phyloP scores from a whole-genome alignment of 2,888 invertebrate genomes.

The Tridacna gigas region DNA sequence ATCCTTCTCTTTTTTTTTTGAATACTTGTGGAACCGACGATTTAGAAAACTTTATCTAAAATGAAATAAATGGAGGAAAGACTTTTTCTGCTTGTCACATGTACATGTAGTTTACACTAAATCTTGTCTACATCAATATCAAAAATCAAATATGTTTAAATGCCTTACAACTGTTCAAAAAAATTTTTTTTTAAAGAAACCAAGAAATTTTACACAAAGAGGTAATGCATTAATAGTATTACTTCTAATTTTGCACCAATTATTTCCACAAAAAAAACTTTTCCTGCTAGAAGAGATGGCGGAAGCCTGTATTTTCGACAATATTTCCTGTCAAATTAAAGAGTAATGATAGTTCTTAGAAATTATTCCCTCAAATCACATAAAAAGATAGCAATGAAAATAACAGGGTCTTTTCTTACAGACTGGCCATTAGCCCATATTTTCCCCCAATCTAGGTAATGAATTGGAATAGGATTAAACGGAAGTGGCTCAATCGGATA shows the following conservation, averaged over 20 bases:
- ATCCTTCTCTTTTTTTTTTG: too few relatives aligned
- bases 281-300: constrained; percentile 29
- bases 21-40: too few relatives aligned
- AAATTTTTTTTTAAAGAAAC: too few relatives aligned
- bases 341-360: constrained; percentile 52
- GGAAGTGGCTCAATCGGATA: constrained; percentile 50
- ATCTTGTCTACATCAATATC: too few relatives aligned
- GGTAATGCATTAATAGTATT: constrained; percentile 13
- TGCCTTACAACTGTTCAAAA: too few relatives aligned
- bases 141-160: too few relatives aligned
- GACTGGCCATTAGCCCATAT: constrained; percentile 62
- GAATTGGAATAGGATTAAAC: constrained; percentile 47
- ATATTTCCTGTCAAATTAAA: constrained; percentile 62
- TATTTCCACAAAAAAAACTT: constrained; percentile 19
- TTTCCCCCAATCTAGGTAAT: constrained; percentile 54
- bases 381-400: constrained; percentile 63
- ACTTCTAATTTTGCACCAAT: constrained; percentile 29
- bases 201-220: too few relatives aligned
- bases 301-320: constrained; percentile 33
- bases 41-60: too few relatives aligned
- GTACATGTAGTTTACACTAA: too few relatives aligned
- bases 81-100: too few relatives aligned
- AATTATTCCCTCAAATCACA: constrained; percentile 59
- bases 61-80: too few relatives aligned
- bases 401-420: constrained; percentile 46